Evolutionary conservation across 1,140 invertebrate genomes (phyloP).

Genomic region (Drosophila sproati): DNA sequence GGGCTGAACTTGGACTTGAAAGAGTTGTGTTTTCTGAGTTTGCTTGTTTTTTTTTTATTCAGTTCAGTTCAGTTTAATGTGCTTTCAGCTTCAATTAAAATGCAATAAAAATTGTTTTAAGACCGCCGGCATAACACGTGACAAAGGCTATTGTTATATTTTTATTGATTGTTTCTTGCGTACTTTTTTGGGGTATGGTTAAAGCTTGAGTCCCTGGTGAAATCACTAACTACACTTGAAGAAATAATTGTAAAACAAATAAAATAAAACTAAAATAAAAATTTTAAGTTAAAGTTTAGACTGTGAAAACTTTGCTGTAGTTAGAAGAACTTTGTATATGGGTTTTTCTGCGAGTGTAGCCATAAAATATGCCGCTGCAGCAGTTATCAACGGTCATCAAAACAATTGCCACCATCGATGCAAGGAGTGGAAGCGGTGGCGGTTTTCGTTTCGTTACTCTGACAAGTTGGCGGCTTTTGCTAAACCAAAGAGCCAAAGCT

Average conservation of each 20-base stretch:
- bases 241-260: background rate
- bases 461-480: slow-evolving; percentile 71
- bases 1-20: slow-evolving; percentile 42
- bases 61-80: slow-evolving; percentile 20
- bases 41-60: background rate
- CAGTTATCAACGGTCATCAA: slow-evolving; percentile 75
- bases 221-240: slow-evolving; percentile 18
- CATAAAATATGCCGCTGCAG: slow-evolving; percentile 51
- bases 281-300: no score
- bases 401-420: slow-evolving; percentile 76
- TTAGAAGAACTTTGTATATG: no score
- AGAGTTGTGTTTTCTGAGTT: background rate
- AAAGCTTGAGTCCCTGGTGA: slow-evolving; percentile 46
- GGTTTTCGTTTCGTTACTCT: slow-evolving; percentile 67
- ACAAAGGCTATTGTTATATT: slow-evolving; percentile 69
- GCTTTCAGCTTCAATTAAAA: slow-evolving; percentile 68
- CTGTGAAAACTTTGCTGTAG: no score
- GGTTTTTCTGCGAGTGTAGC: background rate
- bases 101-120: slow-evolving; percentile 63
- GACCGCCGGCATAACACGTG: slow-evolving; percentile 55
- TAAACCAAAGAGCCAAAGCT: slow-evolving; percentile 51
- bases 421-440: slow-evolving; percentile 32
- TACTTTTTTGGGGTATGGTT: slow-evolving; percentile 27
- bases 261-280: no score
- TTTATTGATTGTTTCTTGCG: slow-evolving; percentile 37